These are phyloP conservation scores for Sinocyclocheilus maitianheensis DNA, from an alignment of 2,113 vertebrate species.

Conservation along the genomic window DNA sequence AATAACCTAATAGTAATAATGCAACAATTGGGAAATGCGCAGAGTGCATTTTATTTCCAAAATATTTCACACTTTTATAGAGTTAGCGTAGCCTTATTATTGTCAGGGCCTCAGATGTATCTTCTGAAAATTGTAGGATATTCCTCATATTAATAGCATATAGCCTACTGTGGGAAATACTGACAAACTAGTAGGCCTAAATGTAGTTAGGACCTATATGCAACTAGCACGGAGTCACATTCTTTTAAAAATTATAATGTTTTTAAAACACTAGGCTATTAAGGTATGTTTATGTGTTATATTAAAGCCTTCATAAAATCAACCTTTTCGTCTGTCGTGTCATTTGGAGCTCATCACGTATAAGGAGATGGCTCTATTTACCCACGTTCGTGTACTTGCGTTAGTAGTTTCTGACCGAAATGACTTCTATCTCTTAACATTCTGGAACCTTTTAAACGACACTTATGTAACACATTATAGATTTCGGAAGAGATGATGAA, in stretches of 20 bases:
- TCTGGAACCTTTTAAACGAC: constrained; percentile 46
- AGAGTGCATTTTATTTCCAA: neutral
- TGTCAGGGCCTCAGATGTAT: too few relatives aligned
- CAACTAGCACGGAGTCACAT: neutral
- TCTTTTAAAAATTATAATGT: too few relatives aligned
- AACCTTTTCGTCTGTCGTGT: neutral
- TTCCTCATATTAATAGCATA: neutral
- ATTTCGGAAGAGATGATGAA: constrained; percentile 66
- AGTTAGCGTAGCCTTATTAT: neutral
- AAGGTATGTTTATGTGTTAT: neutral
- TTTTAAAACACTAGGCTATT: too few relatives aligned
- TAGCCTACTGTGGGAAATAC: too few relatives aligned
- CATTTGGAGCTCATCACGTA: neutral
- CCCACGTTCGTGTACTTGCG: too few relatives aligned
- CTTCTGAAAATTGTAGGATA: neutral
- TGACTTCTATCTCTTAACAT: constrained; percentile 31
- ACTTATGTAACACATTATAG: constrained; percentile 50
- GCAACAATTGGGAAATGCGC: neutral
- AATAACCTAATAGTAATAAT: neutral
- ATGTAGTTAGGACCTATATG: neutral
- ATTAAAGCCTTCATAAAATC: neutral
- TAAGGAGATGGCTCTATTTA: neutral
- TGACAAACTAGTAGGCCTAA: too few relatives aligned
- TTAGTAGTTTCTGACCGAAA: neutral
- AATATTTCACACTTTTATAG: neutral